Evolutionary conservation across 1,140 invertebrate species (phyloP).

Genomic region (Diploscapter pachys): DNA sequence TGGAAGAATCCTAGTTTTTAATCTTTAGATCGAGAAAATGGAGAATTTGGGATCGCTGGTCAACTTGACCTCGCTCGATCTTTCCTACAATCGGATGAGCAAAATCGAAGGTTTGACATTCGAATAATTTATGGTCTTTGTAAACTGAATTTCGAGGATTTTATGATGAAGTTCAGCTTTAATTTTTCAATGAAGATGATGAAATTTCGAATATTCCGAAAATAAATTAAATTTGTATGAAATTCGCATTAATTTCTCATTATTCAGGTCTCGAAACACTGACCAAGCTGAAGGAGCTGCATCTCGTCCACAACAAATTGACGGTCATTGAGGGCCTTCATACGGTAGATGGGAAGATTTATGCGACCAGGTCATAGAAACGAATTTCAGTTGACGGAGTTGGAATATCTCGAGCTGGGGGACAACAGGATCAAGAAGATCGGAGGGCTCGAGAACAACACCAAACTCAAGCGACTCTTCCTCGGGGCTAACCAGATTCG

Average conservation of each 20-base stretch:
- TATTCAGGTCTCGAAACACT: constrained; percentile 68
- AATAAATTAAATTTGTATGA: too few relatives aligned
- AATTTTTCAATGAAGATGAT: too few relatives aligned
- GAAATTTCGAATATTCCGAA: too few relatives aligned
- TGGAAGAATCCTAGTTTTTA: neutral
- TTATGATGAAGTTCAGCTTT: too few relatives aligned
- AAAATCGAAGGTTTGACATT: constrained; percentile 54
- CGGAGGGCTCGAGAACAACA: constrained; percentile 38
- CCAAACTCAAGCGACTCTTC: constrained; percentile 71
- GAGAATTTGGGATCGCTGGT: constrained; percentile 60
- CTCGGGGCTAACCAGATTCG: constrained; percentile 94
- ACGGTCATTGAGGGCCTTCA: constrained; percentile 83
- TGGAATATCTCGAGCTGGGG: constrained; percentile 85
- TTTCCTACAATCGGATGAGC: constrained; percentile 90
- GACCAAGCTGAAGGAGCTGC: constrained; percentile 78
- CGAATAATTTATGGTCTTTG: too few relatives aligned
- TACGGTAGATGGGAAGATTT: constrained; percentile 42
- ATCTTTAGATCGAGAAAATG: constrained; percentile 21
- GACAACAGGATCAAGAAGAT: constrained; percentile 77
- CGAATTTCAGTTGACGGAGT: constrained; percentile 54
- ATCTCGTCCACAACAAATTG: constrained; percentile 88
- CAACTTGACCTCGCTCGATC: constrained; percentile 76
- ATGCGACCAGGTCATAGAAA: neutral
- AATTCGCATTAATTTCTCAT: too few relatives aligned
- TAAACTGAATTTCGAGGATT: too few relatives aligned